Percentiles rank a stretch among this genome's conserved stretches.
Evolutionary conservation across 2,797 vertebrate species (phyloP).

Genomic region (Lycodopsis pacificus): DNA sequence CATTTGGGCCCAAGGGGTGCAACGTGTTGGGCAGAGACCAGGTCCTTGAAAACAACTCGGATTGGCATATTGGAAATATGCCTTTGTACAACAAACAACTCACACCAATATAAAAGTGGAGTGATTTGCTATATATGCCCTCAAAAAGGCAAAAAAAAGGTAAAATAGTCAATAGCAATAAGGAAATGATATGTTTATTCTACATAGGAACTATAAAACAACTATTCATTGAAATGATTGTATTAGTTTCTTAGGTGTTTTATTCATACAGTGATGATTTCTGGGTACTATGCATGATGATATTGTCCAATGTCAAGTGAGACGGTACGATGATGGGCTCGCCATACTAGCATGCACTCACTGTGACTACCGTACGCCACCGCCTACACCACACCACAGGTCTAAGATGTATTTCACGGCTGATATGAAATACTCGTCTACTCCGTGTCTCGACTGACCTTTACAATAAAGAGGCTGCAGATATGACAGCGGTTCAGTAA

Average conservation of each 20-base stretch:
- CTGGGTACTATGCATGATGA: not conserved
- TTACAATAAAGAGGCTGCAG: conserved; percentile 40
- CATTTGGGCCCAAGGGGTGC: too few species aligned
- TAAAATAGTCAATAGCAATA: too few species aligned
- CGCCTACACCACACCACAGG: not conserved
- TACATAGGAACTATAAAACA: too few species aligned
- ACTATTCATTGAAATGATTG: too few species aligned
- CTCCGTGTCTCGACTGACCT: conserved; percentile 40
- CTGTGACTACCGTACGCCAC: not conserved
- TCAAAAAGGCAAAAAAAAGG: not conserved
- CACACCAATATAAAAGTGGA: not conserved
- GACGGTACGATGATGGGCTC: not conserved
- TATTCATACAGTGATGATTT: not conserved
- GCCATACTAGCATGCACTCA: not conserved
- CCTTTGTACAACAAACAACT: not conserved
- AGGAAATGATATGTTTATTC: not conserved
- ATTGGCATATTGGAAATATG: not conserved
- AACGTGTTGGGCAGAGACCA: not conserved
- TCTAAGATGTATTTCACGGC: conserved; percentile 25
- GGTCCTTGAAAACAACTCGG: not conserved
- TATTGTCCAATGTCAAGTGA: too few species aligned
- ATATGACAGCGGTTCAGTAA: conserved; percentile 29
- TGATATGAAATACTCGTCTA: conserved; percentile 31
- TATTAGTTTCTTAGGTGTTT: too few species aligned
- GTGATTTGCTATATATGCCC: not conserved